Conservation (phyloP, 2,888 invertebrate genomes). For the Blomia tropicalis region DNA sequence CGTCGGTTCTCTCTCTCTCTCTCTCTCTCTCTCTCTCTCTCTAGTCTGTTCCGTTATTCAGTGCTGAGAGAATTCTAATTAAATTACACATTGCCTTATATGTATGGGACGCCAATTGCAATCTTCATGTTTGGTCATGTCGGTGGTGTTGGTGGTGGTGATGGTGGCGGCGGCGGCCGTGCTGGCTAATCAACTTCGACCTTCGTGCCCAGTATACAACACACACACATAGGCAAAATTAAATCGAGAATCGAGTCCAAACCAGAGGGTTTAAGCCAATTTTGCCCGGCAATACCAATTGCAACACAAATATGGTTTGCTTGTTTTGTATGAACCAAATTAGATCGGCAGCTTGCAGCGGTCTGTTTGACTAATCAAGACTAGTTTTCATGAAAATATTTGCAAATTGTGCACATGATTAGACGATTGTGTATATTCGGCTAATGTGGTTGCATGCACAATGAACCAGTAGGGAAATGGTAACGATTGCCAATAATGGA, state of each 20-base stretch:
- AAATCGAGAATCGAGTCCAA: not conserved
- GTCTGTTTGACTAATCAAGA: not conserved
- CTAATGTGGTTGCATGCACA: not conserved
- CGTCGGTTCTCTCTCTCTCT: too few relatives aligned
- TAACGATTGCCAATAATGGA: too few relatives aligned
- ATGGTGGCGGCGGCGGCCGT: too few relatives aligned
- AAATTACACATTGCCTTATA: not conserved
- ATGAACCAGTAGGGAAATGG: not conserved
- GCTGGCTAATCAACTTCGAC: conserved; percentile 15
- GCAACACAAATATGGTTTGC: too few relatives aligned
- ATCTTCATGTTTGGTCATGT: conserved; percentile 1
- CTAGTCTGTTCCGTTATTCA: not conserved
- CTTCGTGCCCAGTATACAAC: not conserved
- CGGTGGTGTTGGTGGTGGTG: too few relatives aligned
- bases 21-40: not conserved
- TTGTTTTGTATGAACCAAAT: not conserved
- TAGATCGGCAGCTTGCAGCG: not conserved
- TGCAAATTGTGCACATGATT: conserved; percentile 12
- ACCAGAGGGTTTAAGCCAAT: not conserved
- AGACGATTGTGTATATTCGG: not conserved
- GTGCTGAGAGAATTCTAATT: conserved; percentile 9
- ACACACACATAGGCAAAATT: not conserved
- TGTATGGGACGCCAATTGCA: not conserved
- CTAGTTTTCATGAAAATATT: not conserved
- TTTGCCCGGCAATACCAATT: too few relatives aligned